A percentile compares a stretch with the other conserved stretches of the same genome.
Conservation (phyloP, 2,113 vertebrate species). For the Gambusia affinis region DNA sequence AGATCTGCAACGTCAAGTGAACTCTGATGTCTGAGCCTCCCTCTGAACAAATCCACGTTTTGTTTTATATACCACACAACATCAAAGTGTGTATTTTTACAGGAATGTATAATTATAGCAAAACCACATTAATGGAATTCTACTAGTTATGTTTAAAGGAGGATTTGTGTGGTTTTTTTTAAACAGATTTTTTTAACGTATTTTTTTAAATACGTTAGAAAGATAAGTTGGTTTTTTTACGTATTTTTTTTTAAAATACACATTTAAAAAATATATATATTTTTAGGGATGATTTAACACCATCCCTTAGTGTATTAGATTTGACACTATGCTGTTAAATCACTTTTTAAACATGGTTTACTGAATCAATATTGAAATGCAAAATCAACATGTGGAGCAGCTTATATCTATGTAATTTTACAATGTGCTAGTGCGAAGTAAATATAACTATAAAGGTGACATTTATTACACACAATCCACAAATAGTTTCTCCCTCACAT, state of each 20-base stretch:
- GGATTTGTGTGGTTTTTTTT: constrained; percentile 18
- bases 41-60: not conserved
- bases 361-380: constrained; percentile 18
- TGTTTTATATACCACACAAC: constrained; percentile 13
- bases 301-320: constrained; percentile 8
- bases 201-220: too few relatives aligned
- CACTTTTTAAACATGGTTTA: constrained; percentile 20
- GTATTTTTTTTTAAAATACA: too few relatives aligned
- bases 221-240: too few relatives aligned
- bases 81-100: constrained; percentile 44
- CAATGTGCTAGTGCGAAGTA: constrained; percentile 12
- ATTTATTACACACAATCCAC: not conserved
- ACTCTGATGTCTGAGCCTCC: constrained; percentile 4
- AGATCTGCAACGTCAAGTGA: constrained; percentile 83
- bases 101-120: constrained; percentile 12
- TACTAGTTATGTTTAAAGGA: constrained; percentile 19
- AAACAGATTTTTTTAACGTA: not conserved
- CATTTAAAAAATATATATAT: too few relatives aligned
- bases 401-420: constrained; percentile 21
- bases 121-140: constrained; percentile 18
- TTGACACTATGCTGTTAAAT: constrained; percentile 41
- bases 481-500: not conserved
- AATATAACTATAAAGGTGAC: not conserved
- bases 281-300: not conserved
- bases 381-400: constrained; percentile 21